Conservation (phyloP, 2,888 invertebrate species). For the Melanotus villosus region DNA sequence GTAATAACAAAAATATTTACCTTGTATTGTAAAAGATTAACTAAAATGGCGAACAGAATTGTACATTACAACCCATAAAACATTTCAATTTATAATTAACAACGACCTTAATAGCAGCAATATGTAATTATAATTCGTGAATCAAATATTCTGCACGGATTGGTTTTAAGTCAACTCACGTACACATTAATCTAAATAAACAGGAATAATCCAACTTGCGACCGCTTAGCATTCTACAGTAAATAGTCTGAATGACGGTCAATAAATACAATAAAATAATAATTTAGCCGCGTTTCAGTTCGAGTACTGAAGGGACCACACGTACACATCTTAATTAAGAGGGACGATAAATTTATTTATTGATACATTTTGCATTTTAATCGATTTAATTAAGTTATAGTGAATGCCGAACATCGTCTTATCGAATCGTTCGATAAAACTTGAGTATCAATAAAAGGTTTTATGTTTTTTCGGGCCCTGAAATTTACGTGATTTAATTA, state of each 20-base stretch:
- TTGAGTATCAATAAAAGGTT: conserved; percentile 12
- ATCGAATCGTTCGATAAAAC: conserved; percentile 6
- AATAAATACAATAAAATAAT: conserved; percentile 30
- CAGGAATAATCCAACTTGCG: background rate
- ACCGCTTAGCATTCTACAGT: background rate
- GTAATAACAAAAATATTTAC: too few relatives aligned
- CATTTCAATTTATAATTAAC: too few relatives aligned
- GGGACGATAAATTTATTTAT: conserved; percentile 32
- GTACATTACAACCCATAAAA: too few relatives aligned
- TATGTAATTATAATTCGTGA: too few relatives aligned
- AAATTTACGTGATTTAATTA: too few relatives aligned
- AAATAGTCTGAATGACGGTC: background rate
- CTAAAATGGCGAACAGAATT: too few relatives aligned
- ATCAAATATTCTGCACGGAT: too few relatives aligned
- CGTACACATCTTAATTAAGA: conserved; percentile 37
- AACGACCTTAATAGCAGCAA: too few relatives aligned
- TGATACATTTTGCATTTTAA: conserved; percentile 38
- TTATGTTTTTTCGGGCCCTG: too few relatives aligned
- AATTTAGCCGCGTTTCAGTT: conserved; percentile 17
- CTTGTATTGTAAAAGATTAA: too few relatives aligned
- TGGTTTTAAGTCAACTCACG: background rate
- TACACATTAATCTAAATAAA: conserved; percentile 2
- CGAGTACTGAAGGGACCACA: conserved; percentile 36
- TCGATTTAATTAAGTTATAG: conserved; percentile 39
- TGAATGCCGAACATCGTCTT: conserved; percentile 9